Percentiles rank a stretch among this genome's conserved stretches.
Evolutionary conservation across 2,797 vertebrate species (phyloP).

Genomic region (Falco berigora): DNA sequence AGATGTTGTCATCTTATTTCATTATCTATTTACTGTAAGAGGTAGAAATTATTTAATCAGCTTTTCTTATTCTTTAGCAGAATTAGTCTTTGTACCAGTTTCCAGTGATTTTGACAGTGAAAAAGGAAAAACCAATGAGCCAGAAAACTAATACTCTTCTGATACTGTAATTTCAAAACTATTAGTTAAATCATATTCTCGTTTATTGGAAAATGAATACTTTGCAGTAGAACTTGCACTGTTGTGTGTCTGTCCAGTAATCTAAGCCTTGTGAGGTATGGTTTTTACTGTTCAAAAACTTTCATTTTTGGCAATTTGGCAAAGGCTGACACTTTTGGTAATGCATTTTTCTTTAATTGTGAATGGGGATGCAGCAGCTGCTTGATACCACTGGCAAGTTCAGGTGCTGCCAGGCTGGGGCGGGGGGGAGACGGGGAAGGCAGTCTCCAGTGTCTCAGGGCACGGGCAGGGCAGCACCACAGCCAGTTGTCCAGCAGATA

Average conservation of each 20-base stretch:
- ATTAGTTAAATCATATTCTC: conserved; percentile 37
- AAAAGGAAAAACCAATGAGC: conserved; percentile 30
- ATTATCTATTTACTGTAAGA: conserved; percentile 52
- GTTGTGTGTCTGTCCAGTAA: background rate
- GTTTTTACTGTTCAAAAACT: background rate
- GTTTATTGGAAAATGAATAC: background rate
- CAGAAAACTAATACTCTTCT: conserved; percentile 65
- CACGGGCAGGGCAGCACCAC: fast-evolving
- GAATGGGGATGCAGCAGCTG: background rate
- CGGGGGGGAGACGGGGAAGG: background rate
- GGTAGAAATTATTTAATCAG: conserved; percentile 34
- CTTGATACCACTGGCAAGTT: fast-evolving
- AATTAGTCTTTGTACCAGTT: conserved; percentile 50
- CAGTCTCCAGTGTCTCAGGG: background rate
- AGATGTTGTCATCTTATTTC: conserved; percentile 38
- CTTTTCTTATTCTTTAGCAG: conserved; percentile 49
- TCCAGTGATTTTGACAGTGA: conserved; percentile 34
- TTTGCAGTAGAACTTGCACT: background rate
- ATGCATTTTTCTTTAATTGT: background rate
- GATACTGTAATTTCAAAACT: conserved; percentile 49
- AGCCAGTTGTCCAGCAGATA: background rate
- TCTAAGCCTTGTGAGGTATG: background rate
- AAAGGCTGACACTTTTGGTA: background rate
- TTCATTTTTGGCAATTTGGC: background rate
- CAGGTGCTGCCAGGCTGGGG: background rate